Evolutionary conservation across 2,113 vertebrate genomes (phyloP), one percentile per base, ranked within the genome.

Genomic region (Lasiurus cinereus): DNA sequence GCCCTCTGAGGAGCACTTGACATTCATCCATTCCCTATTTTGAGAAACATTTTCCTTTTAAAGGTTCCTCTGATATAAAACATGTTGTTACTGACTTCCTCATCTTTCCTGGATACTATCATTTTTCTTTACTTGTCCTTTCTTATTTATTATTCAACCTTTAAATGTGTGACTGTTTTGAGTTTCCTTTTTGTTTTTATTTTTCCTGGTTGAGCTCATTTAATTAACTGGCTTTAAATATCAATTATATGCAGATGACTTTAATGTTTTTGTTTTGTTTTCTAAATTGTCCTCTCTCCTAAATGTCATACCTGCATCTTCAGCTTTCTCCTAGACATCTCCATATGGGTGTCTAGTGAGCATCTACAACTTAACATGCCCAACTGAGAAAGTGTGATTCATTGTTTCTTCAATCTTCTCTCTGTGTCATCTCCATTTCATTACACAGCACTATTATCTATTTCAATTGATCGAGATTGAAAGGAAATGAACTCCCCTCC

Each of bases 21-120:
- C 22, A 31, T 29, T 15, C 70, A 22, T 29, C 1, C 18, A 43
- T 31, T 85, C 4, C 4, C 10, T 79, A 9, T 21, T 87, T 67
- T 66, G 46, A 24, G 31, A 74, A 80, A 52, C 6, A n/a, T 4
- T 52, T 83, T 82, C 43, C 19, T 39, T 52, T 52, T 43, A 39
- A 31, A 5, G 46, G n/a, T 85, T 80, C 70, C 27, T 39, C 18
- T 50, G 22, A 69, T 18, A 48, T 3, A 31, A 56, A 5, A 50
- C 5, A 24, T 0, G 1, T 1, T 13, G 12, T 11, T 76, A 18
- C 24, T 24, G 9, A 15, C 18, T 83, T 66, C 14, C 24, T 46
- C 46, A 31, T 14, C 18, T 0, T 0, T 54, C 1, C 3, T 74
- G 15, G 11, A 1, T 15, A 13, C 1, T 24, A 4, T 12, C 33